Base-by-base conservation (phyloP, 2,888 invertebrate genomes). In the Seladonia tumulorum region DNA sequence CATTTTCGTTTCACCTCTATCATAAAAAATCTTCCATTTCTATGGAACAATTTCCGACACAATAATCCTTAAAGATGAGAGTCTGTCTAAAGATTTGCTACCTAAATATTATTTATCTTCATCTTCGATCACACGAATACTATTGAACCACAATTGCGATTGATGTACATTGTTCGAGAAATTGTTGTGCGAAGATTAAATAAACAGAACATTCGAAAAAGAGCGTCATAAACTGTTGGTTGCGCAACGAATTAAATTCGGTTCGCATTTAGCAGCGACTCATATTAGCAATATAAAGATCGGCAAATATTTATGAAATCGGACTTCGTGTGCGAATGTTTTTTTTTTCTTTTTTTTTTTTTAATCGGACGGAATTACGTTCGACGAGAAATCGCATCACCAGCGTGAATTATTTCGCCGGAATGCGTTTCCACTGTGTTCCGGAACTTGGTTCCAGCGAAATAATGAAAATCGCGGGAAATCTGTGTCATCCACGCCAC, bases 391-490 rank as follows among this genome's bases (percentile, higher is more conserved):
- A 74, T 74, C 57, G 53, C 18, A n/a, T 35, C 35, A 5, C n/a
- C n/a, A 14, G 18, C 35, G 22, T 22, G 53, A 53, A 74, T 74
- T 57, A 57, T 57, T 74, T 73, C 53, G 8, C 7, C 16, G 35
- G n/a, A 53, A 74, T 74, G 16, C 42, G 16, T 22, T 39, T 53
- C 16, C 53, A 39, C 8, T 16, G 42, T 39, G 53, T 74, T n/a
- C 39, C 35, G 57, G 22, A 39, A 18, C 16, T 57, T 35, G 63
- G 57, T 57, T 39, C 49, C 57, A n/a, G 47, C 53, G 39, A 35
- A 39, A 35, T 73, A 73, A 76, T 29, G 63, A 66, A 76, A 76
- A 29, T 66, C 16, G 66, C 16, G 49, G 22, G 60, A 49, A 22
- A 76, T 39, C 35, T 76, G 14, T 47, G 47, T 49, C 74, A 49